Base-by-base conservation (phyloP, 2,797 vertebrate species). In the Gephyroberyx darwinii region DNA sequence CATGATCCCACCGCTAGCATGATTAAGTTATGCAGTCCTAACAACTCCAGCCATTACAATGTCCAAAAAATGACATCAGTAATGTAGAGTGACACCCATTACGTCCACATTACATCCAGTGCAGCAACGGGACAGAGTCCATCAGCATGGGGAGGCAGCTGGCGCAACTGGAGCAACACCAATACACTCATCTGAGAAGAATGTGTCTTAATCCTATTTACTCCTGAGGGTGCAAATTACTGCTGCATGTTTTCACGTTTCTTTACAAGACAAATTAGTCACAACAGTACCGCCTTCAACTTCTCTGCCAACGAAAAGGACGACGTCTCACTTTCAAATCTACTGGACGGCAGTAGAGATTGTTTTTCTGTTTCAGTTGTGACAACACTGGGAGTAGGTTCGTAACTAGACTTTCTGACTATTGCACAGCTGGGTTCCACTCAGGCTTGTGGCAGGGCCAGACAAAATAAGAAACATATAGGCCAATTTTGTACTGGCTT, bases 41-140 rank as follows among this genome's bases (percentile, higher is more conserved):
- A 76, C 71, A 69, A 53, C 48, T 68, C n/a, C 54, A 6, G 56
- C 81, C 50, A 80, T 67, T 65, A 74, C 41, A 16, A 47, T 5
- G 43, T 75, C 74, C 70, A 79, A 81, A 72, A 71, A 35, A 73
- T 82, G 80, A 86, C 71, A 65, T 69, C 75, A 77, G 75, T 74
- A 82, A 86, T 82, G 43, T 83, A 69, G 77, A 78, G 83, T 53
- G 81, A 89, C 84, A 66, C 16, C 58, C 48, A 79, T 56, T 71
- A 43, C 58, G 43, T 78, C 81, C 69, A 59, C 74, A 75, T 72
- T n/a, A 59, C 50, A 64, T 55, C 22, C 33, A 52, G 71, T 41
- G 50, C 39, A 75, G 70, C 65, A 61, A 52, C 50, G 50, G 61
- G 47, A 71, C 60, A 22, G 43, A 56, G 61, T 41, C 30, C 45